Conservation (phyloP, 2,113 vertebrate species). For the Motacilla tschutschensis region DNA sequence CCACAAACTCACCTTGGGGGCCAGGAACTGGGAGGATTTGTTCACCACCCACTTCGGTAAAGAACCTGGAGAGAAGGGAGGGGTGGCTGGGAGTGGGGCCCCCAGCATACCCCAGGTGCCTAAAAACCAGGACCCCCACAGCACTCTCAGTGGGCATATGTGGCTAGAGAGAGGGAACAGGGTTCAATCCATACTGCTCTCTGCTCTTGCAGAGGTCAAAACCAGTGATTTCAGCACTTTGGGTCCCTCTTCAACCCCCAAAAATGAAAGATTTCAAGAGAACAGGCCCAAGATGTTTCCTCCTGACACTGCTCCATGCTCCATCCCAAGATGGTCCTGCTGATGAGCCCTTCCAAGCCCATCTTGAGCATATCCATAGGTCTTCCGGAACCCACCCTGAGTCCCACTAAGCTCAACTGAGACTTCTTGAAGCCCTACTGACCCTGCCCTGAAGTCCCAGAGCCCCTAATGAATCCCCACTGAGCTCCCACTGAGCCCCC, state of each 20-base stretch:
- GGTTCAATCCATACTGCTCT: neutral
- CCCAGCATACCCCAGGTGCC: neutral
- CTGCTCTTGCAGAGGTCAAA: neutral
- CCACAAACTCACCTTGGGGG: slow-evolving; percentile 82
- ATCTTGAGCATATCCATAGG: neutral
- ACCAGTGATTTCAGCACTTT: neutral
- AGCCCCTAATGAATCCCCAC: neutral
- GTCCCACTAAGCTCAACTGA: neutral
- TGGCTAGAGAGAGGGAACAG: slow-evolving; percentile 24
- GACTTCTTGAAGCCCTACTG: neutral
- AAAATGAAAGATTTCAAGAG: neutral
- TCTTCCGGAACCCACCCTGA: neutral
- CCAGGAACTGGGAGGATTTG: slow-evolving; percentile 90
- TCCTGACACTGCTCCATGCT: neutral
- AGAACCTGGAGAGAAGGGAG: slow-evolving; percentile 76
- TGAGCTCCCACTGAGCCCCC: neutral
- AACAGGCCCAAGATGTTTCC: neutral
- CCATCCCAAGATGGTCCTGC: fast-evolving
- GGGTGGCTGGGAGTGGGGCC: neutral
- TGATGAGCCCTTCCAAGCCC: neutral
- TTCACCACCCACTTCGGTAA: slow-evolving; percentile 97
- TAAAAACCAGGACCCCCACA: neutral
- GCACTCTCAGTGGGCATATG: slow-evolving; percentile 1
- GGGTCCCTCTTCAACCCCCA: neutral
- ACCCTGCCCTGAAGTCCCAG: neutral